These are phyloP conservation scores for Neomicropteryx cornuta DNA, from an alignment of 1,140 invertebrate genomes.

Conservation along the genomic window DNA sequence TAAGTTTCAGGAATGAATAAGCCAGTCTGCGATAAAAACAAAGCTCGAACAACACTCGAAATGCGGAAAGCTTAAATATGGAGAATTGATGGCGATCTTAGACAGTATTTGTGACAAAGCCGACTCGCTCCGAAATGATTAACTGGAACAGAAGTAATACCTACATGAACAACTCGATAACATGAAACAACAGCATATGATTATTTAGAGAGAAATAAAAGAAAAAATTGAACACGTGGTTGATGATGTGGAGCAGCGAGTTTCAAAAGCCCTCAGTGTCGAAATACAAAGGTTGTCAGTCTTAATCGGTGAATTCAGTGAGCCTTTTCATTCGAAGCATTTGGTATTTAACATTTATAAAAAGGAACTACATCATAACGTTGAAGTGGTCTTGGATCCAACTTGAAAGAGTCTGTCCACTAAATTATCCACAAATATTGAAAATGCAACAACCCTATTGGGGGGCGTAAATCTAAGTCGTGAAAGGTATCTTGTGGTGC, in stretches of 20 bases:
- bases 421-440: too few species aligned
- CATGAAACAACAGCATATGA: constrained; percentile 70
- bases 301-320: too few species aligned
- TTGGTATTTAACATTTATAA: constrained; percentile 1
- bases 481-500: too few species aligned
- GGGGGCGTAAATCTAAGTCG: too few species aligned
- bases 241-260: constrained; percentile 75
- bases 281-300: too few species aligned
- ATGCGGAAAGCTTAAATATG: constrained; percentile 69
- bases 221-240: constrained; percentile 83
- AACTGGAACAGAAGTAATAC: constrained; percentile 51
- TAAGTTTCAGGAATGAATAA: constrained; percentile 92
- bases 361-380: too few species aligned
- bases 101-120: too few species aligned
- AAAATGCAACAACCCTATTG: too few species aligned
- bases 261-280: too few species aligned
- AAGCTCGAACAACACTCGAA: constrained; percentile 93
- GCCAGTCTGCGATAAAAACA: constrained; percentile 89
- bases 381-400: too few species aligned
- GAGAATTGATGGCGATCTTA: constrained; percentile 28
- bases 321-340: constrained; percentile 31
- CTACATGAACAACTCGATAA: constrained; percentile 66
- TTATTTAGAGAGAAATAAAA: constrained; percentile 79
- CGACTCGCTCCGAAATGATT: too few species aligned
- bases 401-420: too few species aligned